A percentile compares a stretch with the other conserved stretches of the same genome.
Evolutionary conservation across 2,888 invertebrate species (phyloP).

Genomic region (Synergus umbraculus): DNA sequence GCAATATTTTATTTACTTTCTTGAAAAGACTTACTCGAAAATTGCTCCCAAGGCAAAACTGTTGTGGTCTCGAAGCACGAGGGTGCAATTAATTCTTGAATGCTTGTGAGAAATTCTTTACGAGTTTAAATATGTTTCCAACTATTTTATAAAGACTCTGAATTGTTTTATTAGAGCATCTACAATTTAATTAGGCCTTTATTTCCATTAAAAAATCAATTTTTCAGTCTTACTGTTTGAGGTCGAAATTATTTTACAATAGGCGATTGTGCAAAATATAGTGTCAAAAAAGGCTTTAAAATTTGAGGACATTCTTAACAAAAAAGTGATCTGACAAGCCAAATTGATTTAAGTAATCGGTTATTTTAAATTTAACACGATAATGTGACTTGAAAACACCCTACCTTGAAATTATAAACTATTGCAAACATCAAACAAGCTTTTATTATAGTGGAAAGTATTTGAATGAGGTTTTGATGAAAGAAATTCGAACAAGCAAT

Average conservation of each 20-base stretch:
- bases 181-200: not conserved
- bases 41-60: not conserved
- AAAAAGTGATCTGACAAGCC: too few relatives aligned
- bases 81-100: constrained; percentile 22
- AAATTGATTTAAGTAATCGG: too few relatives aligned
- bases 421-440: not conserved
- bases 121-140: not conserved
- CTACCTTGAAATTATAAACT: too few relatives aligned
- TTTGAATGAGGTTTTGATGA: not conserved
- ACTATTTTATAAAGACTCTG: not conserved
- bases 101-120: constrained; percentile 28
- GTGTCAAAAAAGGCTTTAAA: too few relatives aligned
- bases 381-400: too few relatives aligned
- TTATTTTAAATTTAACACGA: too few relatives aligned
- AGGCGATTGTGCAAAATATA: not conserved
- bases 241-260: not conserved
- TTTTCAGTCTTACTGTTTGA: not conserved
- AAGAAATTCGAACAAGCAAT: constrained; percentile 41
- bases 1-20: not conserved
- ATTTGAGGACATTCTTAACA: too few relatives aligned
- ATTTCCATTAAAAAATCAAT: not conserved
- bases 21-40: constrained; percentile 1
- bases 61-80: constrained; percentile 20
- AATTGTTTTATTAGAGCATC: not conserved
- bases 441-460: not conserved